Evolutionary conservation across 2,888 invertebrate species (phyloP), one percentile per base, ranked within the genome.

Genomic region (Nudaria mundana): DNA sequence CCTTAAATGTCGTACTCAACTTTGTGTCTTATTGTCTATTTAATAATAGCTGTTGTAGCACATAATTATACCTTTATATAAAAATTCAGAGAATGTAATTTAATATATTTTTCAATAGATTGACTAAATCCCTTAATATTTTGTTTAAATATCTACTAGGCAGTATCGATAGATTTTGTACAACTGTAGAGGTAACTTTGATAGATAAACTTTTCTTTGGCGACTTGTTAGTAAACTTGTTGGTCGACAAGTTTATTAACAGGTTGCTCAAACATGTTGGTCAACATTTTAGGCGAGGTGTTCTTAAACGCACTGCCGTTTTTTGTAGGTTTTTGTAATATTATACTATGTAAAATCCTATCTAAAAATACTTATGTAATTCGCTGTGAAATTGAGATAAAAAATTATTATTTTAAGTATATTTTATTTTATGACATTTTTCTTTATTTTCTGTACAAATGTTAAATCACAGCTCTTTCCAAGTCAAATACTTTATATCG

Each of bases 31-130:
- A 38, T 34, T 26, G 39, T 37, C 48, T 55, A 44, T 33, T 30
- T n/a, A 34, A 39, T 37, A 42, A 39, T 29, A 35, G 23, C 37
- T 41, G 30, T 29, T 18, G 28, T 53, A 53, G 47, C 47, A 44
- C 26, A 30, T 31, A 25, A 40, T 13, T 28, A 36, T 45, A 40
- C 30, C 40, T 31, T 37, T 35, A 43, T 30, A 39, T 38, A 44
- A 32, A 22, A 7, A 40, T 16, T 44, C 31, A 35, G 28, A 57
- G 52, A 55, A 49, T 22, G 15, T 22, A 22, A 41, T 60, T 53
- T 22, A 22, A 41, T 60, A 56, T 61, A 60, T 60, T 60, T 61
- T 61, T 57, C 53, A 56, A 50, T 57, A 57, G 56, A 41, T 37
- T 29, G 60, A 55, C 44, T 56, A 55, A 60, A 60, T 50, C 42